Conservation (phyloP, 2,888 invertebrate species). For the Aromia moschata region DNA sequence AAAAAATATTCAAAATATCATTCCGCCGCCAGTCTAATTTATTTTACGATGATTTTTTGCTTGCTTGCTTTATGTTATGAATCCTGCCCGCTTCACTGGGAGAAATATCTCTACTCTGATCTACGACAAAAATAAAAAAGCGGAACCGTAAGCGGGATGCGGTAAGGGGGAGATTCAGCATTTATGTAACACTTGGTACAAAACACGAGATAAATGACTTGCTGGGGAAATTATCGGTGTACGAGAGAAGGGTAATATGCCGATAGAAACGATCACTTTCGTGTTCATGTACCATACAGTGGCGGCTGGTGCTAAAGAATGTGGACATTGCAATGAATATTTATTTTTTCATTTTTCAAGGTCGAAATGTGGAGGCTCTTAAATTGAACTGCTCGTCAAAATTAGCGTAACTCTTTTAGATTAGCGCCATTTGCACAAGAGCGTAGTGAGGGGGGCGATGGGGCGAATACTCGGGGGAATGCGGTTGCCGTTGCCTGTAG, state of each 20-base stretch:
- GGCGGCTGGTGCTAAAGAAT: too few species aligned
- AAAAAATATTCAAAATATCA: constrained; percentile 9
- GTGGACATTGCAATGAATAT: too few species aligned
- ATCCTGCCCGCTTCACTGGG: constrained; percentile 3
- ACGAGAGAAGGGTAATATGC: background rate
- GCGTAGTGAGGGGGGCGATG: too few species aligned
- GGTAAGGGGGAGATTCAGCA: background rate
- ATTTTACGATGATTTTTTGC: constrained; percentile 18
- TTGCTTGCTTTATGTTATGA: constrained; percentile 15
- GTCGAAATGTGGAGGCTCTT: too few species aligned
- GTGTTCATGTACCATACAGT: too few species aligned
- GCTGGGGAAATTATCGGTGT: background rate
- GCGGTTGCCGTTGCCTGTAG: too few species aligned
- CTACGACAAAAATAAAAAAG: constrained; percentile 1
- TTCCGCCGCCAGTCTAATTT: constrained; percentile 9
- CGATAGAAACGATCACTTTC: too few species aligned
- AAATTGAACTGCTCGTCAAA: too few species aligned
- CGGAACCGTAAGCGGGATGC: background rate
- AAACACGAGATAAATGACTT: background rate
- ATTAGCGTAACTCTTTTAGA: too few species aligned
- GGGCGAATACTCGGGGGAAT: too few species aligned
- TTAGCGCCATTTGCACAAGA: too few species aligned
- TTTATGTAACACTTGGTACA: background rate
- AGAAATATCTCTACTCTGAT: background rate
- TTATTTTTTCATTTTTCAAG: too few species aligned